Conservation (phyloP, 2,888 invertebrate species). For the Maniola hyperantus region DNA sequence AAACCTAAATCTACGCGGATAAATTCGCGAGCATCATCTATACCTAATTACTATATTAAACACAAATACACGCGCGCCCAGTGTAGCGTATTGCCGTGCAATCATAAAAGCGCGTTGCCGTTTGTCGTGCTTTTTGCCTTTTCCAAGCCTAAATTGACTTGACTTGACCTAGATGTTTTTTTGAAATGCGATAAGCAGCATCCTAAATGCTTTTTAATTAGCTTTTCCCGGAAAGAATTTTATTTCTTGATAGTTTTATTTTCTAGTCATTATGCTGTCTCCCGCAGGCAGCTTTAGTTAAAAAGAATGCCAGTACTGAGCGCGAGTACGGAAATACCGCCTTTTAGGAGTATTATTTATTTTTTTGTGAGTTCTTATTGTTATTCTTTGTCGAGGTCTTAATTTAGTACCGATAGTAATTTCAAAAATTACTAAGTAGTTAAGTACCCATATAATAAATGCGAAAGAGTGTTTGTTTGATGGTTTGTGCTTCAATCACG, state of each 20-base stretch:
- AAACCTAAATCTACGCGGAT: too few relatives aligned
- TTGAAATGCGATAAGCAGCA: not conserved
- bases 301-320: slow-evolving; percentile 19
- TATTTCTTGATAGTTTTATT: slow-evolving; percentile 21
- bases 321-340: slow-evolving; percentile 7
- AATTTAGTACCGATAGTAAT: too few relatives aligned
- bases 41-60: too few relatives aligned
- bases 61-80: too few relatives aligned
- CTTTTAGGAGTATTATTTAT: slow-evolving; percentile 2
- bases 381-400: not conserved
- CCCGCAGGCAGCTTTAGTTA: slow-evolving; percentile 20
- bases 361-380: slow-evolving; percentile 15
- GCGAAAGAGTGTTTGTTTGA: too few relatives aligned
- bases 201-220: slow-evolving; percentile 15
- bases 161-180: not conserved
- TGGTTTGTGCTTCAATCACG: too few relatives aligned
- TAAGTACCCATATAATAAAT: too few relatives aligned
- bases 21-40: too few relatives aligned
- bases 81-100: too few relatives aligned
- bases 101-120: too few relatives aligned
- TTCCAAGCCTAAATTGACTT: not conserved
- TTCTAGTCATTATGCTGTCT: slow-evolving; percentile 30
- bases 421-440: too few relatives aligned
- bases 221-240: slow-evolving; percentile 11
- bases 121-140: too few relatives aligned